Conservation (phyloP, 2,888 invertebrate genomes). For the Aleiodes alternator region DNA sequence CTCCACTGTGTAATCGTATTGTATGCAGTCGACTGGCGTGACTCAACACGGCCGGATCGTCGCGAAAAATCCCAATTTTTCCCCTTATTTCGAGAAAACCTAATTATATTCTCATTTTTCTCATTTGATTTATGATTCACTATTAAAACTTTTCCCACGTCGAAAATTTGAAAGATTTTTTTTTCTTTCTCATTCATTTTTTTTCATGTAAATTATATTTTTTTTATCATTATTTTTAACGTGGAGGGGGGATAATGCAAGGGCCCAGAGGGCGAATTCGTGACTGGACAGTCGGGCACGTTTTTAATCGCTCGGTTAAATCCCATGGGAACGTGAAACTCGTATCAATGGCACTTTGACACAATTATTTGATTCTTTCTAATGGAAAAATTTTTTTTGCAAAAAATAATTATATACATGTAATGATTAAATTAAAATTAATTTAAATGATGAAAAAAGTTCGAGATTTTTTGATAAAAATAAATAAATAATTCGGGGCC, state of each 20-base stretch:
- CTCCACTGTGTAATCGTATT: slow-evolving; percentile 68
- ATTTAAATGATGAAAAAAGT: not conserved
- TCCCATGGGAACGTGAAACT: slow-evolving; percentile 38
- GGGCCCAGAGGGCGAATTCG: slow-evolving; percentile 59
- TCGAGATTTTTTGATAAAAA: slow-evolving; percentile 10
- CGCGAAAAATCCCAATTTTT: slow-evolving; percentile 38
- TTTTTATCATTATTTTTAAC: slow-evolving; percentile 1
- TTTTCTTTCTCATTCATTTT: too few species aligned
- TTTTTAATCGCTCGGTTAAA: slow-evolving; percentile 33
- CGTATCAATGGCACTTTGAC: slow-evolving; percentile 61
- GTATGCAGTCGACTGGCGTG: slow-evolving; percentile 73
- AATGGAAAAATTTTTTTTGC: not conserved
- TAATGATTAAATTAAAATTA: slow-evolving; percentile 1
- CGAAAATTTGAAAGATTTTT: not conserved
- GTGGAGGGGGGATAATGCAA: slow-evolving; percentile 61
- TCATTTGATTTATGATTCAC: not conserved
- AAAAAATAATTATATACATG: slow-evolving; percentile 6
- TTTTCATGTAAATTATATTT: too few species aligned
- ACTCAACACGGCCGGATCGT: slow-evolving; percentile 67
- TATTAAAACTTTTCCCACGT: not conserved
- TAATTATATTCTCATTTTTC: not conserved
- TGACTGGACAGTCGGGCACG: slow-evolving; percentile 46
- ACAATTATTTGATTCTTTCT: slow-evolving; percentile 53
- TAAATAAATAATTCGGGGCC: slow-evolving; percentile 27
- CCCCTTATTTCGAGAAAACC: slow-evolving; percentile 20